Percentiles rank a stretch among this genome's conserved stretches.
phyloP scores from a whole-genome alignment of 1,140 invertebrate species.

The Meloidogyne floridensis region DNA sequence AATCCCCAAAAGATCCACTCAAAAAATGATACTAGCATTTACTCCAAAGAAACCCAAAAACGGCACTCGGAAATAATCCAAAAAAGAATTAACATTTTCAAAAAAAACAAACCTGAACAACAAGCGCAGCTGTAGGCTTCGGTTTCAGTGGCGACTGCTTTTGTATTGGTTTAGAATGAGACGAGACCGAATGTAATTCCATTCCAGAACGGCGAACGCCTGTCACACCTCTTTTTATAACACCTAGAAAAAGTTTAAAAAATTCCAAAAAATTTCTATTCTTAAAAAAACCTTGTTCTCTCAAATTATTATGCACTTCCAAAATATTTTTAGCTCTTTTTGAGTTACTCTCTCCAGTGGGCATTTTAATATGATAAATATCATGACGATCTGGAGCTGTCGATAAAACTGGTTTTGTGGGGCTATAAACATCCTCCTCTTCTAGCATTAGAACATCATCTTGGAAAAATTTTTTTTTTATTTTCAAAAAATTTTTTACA shows the following conservation, averaged over 20 bases:
- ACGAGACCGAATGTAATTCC: not conserved
- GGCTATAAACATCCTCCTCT: not conserved
- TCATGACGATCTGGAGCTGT: conserved; percentile 39
- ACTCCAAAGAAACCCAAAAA: too few species aligned
- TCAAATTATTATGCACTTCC: conserved; percentile 30
- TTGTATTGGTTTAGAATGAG: conserved; percentile 2
- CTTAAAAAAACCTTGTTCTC: conserved; percentile 32
- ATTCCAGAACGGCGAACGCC: conserved; percentile 21
- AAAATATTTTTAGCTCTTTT: conserved; percentile 29
- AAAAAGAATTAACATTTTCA: too few species aligned
- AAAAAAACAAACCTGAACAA: too few species aligned
- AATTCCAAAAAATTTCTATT: not conserved
- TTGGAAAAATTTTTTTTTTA: not conserved
- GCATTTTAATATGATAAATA: conserved; percentile 43
- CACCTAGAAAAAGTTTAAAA: conserved; percentile 4
- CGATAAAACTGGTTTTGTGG: conserved; percentile 10
- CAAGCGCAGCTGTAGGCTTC: not conserved
- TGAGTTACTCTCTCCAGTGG: conserved; percentile 13
- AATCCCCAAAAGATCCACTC: too few species aligned
- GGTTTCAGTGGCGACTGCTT: conserved; percentile 9
- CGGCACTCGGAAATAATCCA: too few species aligned
- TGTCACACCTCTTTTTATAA: conserved; percentile 25
- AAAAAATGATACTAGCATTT: too few species aligned
- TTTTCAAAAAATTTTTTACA: not conserved
- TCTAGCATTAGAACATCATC: not conserved